Evolutionary conservation across 2,888 invertebrate genomes (phyloP), one percentile per base, ranked within the genome.

Genomic region (Axea sp.): DNA sequence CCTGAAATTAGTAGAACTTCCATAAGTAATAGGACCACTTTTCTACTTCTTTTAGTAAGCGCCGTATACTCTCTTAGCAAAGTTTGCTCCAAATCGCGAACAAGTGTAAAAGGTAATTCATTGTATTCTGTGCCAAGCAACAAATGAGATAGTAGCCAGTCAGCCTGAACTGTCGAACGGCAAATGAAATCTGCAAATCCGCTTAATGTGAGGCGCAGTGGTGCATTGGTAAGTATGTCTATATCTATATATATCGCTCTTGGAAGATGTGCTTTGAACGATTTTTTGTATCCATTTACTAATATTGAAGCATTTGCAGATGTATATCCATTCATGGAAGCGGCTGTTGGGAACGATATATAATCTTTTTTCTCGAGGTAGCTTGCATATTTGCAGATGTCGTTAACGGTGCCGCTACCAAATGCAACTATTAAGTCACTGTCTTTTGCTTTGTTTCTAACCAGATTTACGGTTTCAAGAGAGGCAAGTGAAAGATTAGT

Each of bases 371-470:
- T 47, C 47, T 47, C 47, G 47, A 47, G 47, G 47, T 47, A 47
- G 47, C 47, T 47, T 47, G 47, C 47, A 47, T 47, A 47, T 47
- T 47, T 47, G 47, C 47, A 47, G 30, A 47, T 47, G 11, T 47
- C 47, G 31, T 47, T 47, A 47, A 47, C 47, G 19, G 47, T 47
- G 47, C 47, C 47, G 31, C 47, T 47, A 31, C 47, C 47, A 30
- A 53, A 53, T 35, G 53, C 53, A 53, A 33, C 53, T 35, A 53
- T 53, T 53, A 53, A 53, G 53, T 53, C 53, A 35, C 53, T 53
- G 24, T 53, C 53, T 53, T 53, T 53, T 53, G 53, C 53, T 53
- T 53, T 53, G 35, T 53, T 53, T 53, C 53, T 53, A 53, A 53
- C 53, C 35, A 53, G 53, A 35, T 53, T 53, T 53, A 53, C 53